Conservation (phyloP, 2,113 vertebrate species). For the Rhabdomys dilectus region DNA sequence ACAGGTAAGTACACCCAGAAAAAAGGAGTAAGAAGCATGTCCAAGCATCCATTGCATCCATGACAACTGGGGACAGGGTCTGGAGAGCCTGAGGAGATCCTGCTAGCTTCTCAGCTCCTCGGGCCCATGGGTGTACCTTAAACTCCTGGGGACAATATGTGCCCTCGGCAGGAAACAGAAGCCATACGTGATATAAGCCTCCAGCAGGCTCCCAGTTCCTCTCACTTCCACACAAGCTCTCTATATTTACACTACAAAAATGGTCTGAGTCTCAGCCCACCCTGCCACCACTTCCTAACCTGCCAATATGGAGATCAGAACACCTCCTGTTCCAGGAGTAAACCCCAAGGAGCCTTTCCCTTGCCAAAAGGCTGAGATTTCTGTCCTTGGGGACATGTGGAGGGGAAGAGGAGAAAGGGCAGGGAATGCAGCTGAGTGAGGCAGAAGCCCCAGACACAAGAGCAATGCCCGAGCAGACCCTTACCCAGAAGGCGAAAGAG, state of each 20-base stretch:
- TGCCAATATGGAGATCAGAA: neutral
- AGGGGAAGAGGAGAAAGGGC: neutral
- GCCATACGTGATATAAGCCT: conserved; percentile 81
- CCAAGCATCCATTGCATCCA: too few species aligned
- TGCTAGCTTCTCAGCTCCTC: conserved; percentile 66
- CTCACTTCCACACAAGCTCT: conserved; percentile 88
- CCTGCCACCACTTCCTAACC: neutral
- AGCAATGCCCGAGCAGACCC: neutral
- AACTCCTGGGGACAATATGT: conserved; percentile 81
- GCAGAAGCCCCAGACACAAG: too few species aligned
- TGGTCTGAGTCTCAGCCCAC: conserved; percentile 67
- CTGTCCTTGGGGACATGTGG: neutral
- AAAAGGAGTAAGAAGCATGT: neutral
- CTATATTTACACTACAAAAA: conserved; percentile 91
- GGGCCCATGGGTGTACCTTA: conserved; percentile 73
- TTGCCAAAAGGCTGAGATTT: neutral
- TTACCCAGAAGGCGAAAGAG: conserved; percentile 94
- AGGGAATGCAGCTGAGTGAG: neutral
- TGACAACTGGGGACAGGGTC: neutral
- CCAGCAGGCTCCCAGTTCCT: conserved; percentile 84
- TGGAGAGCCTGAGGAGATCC: neutral
- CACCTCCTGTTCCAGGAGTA: neutral
- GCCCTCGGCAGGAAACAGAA: conserved; percentile 90
- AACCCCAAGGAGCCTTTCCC: neutral
- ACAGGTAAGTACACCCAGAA: neutral